Base-by-base conservation (phyloP, 2,888 invertebrate genomes). In the Netelia melanura region DNA sequence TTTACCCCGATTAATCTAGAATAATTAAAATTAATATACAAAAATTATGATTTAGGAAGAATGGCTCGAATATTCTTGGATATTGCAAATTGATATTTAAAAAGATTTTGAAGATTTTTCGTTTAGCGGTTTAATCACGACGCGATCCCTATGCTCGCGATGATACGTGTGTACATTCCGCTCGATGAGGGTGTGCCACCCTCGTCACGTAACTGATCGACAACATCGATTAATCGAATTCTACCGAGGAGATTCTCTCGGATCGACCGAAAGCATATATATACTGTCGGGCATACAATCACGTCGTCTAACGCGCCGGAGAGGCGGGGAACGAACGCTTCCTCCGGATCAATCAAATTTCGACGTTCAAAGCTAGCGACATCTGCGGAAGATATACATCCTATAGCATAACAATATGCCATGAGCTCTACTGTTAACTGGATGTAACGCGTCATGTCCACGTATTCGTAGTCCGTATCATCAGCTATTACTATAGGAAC, bases 141-240 rank as follows among this genome's bases (percentile, higher is more conserved):
- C 2, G 38, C 38, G 38, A 38, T 5, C 38, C 38, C 38, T 38
- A 38, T 38, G 6, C 38, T 5, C 38, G 8, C 38, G 38, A 38
- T 38, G 6, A 38, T 38, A 38, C 38, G 6, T 38, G 38, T 38
- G 38, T 38, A 38, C 38, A 38, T 38, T 38, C 38, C 38, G 38
- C 6, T 38, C 5, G 38, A 38, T 38, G 38, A 38, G 38, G 38
- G 38, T 38, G 38, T 38, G 38, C 38, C 38, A 8, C 38, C 38
- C 38, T 38, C 38, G 38, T 38, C 38, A 38, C 38, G 38, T 38
- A 38, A 38, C 14, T 67, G 38, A 52, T 75, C 30, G 74, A 81
- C 70, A 81, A 77, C 70, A 67, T 75, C 83, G 83, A 86, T 86
- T 87, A 87, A 87, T 87, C 84, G 83, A 85, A 82, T 85, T 83